Evolutionary conservation across 2,888 invertebrate species (phyloP), one percentile per base, ranked within the genome.

Genomic region (Epiblema foenella): DNA sequence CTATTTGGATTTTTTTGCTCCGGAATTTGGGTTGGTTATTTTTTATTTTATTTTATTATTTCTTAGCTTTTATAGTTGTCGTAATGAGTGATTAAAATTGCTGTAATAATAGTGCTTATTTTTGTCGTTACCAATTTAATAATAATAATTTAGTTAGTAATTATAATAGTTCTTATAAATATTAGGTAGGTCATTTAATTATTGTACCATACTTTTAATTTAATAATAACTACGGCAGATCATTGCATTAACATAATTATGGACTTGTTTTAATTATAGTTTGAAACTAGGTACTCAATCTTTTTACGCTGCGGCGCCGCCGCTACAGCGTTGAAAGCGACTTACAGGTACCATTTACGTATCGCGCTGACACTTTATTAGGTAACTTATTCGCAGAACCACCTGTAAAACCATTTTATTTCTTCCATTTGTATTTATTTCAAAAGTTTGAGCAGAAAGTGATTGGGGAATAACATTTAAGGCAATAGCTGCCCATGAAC

Each of bases 1-100:
- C 88, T 77, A 87, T 91, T 93, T 91, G 92, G 92, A 91, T 91
- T 93, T 89, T 86, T 91, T 92, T 90, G 89, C 87, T 86, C 85
- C 87, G 89, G 91, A 90, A 81, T 90, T 90, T 92, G 90, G 93
- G 91, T 92, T 91, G 89, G 91, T 91, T 90, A 72, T 82, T 84
- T 33, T 86, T 83, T 75, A 77, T 83, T 76, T 78, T 82, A 78
- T 78, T 81, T 77, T 77, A 79, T 78, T 62, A 24, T 58, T 66
- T 56, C 49, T 73, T 69, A 49, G 60, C 66, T 54, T 75, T 63
- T 51, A 74, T 76, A 68, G 75, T 76, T 75, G 72, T 54, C 51
- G 51, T 68, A 59, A 63, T 72, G 57, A 70, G 73, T 69, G 68
- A 70, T 18, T 33, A 12, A 12, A 73, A 56, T 76, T 59, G 10